Evolutionary conservation across 2,888 invertebrate species (phyloP).

Genomic region (Hofmannophila pseudospretella): DNA sequence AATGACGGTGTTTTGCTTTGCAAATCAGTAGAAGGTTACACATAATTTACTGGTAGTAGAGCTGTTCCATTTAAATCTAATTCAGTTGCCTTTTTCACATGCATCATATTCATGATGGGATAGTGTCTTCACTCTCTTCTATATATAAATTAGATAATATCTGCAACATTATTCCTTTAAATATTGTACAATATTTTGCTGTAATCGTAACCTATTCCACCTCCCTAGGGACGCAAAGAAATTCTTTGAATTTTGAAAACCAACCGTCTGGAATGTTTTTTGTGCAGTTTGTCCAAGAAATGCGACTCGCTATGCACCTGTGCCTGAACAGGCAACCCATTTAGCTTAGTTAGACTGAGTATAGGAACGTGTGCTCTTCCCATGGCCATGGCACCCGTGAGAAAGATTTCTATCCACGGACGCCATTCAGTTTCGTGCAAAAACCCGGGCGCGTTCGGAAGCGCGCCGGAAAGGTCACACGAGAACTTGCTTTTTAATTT

Average conservation of each 20-base stretch:
- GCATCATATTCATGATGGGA: no score
- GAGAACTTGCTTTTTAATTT: constrained; percentile 50
- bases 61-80: no score
- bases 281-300: constrained; percentile 6
- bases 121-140: no score
- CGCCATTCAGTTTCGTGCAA: constrained; percentile 63
- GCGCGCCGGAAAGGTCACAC: constrained; percentile 59
- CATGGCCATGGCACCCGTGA: constrained; percentile 65
- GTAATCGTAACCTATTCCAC: no score
- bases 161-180: no score
- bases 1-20: no score
- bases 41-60: no score
- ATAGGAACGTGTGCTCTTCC: constrained; percentile 42
- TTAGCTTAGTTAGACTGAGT: constrained; percentile 4
- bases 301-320: constrained; percentile 10
- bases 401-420: constrained; percentile 67
- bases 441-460: constrained; percentile 55
- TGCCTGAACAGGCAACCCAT: constrained; percentile 7
- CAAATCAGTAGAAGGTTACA: no score
- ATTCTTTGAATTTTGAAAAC: background rate
- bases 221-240: background rate
- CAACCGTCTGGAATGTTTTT: background rate
- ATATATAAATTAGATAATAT: no score
- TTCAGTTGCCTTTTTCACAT: no score
- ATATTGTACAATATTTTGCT: no score